Percentiles rank a stretch among this genome's conserved stretches.
Evolutionary conservation across 2,113 vertebrate genomes (phyloP).

Genomic region (Hymenochirus boettgeri): DNA sequence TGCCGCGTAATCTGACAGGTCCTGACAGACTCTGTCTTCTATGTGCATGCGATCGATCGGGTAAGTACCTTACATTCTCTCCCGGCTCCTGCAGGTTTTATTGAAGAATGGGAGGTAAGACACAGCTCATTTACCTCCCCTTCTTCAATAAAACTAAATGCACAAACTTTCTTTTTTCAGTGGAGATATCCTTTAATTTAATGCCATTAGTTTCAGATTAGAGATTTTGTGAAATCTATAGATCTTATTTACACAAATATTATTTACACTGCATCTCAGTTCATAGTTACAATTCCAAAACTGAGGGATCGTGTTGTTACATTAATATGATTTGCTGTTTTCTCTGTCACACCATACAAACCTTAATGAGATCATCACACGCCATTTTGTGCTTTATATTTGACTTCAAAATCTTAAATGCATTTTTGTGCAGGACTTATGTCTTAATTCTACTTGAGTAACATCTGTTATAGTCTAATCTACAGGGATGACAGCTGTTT

Average conservation of each 20-base stretch:
- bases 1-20: too few species aligned
- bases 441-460: conserved; percentile 12
- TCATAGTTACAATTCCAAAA: background rate
- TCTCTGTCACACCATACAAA: background rate
- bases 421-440: background rate
- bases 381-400: background rate
- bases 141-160: too few species aligned
- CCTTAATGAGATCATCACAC: background rate
- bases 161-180: too few species aligned
- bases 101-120: too few species aligned
- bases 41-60: too few species aligned
- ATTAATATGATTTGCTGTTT: background rate
- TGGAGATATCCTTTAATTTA: too few species aligned
- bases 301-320: background rate
- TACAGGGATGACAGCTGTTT: conserved; percentile 23
- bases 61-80: too few species aligned
- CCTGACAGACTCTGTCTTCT: too few species aligned
- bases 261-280: background rate
- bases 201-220: background rate
- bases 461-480: conserved; percentile 16
- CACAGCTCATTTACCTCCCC: too few species aligned
- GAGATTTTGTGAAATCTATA: background rate
- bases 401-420: conserved; percentile 1
- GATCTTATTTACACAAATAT: background rate
- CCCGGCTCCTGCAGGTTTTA: too few species aligned